Evolutionary conservation across 2,113 vertebrate genomes (phyloP), one percentile per base, ranked within the genome.

Genomic region (Sialia sialis): DNA sequence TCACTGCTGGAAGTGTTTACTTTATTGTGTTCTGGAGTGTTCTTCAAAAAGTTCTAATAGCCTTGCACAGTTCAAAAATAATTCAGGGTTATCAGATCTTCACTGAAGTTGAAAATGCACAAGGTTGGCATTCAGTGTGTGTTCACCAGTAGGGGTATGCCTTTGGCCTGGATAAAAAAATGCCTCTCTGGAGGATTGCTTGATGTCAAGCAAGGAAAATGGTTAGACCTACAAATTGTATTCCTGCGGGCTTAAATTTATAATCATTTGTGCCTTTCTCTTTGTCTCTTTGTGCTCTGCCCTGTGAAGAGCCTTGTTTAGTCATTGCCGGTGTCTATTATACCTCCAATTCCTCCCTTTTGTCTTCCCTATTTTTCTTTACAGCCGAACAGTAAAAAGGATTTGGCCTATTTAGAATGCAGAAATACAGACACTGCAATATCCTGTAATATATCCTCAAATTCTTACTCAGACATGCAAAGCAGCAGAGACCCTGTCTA

Each of bases 361-460:
- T 69, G 76, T 76, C 27, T 89, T 60, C 43, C 5, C 13, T 64
- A 3, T 67, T 94, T 91, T 88, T 84, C 66, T 87, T 89, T 90
- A 58, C 34, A 67, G 55, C 55, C 3, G 21, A 85, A 73, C 17
- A 87, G 64, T 83, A 87, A 72, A 76, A 87, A 46, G 25, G 41
- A 59, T 93, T 94, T 95, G 80, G 84, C 73, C 85, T 81, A 18
- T 86, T 96, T 74, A 91, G 72, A 79, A 95, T 96, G 84, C 95
- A 89, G 77, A 90, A 94, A 32, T 78, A 96, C 89, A 94, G 89
- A 96, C 84, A 66, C 30, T 87, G 91, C 89, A 94, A 93, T 96
- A 95, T 97, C 96, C 95, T 97, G 95, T 92, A 84, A 82, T 82
- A 88, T 81, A 94, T 96, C 96, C 79, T 69, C 59, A 60, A 41